Percentiles rank a stretch among this genome's conserved stretches.
phyloP scores from a whole-genome alignment of 2,888 invertebrate genomes.

The Caenorhabditis sp. region DNA sequence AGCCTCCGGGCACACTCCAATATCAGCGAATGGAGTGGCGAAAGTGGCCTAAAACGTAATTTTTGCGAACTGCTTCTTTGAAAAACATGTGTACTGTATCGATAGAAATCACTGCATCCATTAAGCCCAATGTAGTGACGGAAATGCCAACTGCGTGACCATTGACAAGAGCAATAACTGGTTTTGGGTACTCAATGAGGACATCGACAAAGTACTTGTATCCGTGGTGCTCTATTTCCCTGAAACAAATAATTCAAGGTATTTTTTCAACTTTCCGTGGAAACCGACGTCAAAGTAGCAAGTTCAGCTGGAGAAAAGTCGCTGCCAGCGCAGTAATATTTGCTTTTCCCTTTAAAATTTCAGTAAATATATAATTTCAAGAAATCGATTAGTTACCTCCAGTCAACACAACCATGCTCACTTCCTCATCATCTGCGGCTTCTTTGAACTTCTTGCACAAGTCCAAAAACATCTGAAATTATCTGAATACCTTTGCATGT shows the following conservation, averaged over 20 bases:
- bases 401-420: constrained; percentile 86
- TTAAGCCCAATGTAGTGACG: constrained; percentile 88
- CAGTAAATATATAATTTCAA: constrained; percentile 20
- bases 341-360: constrained; percentile 81
- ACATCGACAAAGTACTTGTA: constrained; percentile 85
- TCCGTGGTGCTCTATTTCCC: constrained; percentile 27
- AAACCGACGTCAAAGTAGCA: constrained; percentile 18
- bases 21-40: constrained; percentile 67
- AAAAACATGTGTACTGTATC: constrained; percentile 83
- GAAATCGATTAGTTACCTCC: constrained; percentile 73
- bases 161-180: constrained; percentile 90
- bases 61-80: background rate
- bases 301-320: constrained; percentile 81
- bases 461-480: constrained; percentile 83
- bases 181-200: constrained; percentile 90
- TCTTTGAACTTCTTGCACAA: constrained; percentile 84
- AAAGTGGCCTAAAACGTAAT: constrained; percentile 66
- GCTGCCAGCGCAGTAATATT: constrained; percentile 90
- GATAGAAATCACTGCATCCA: constrained; percentile 91
- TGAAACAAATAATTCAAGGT: constrained; percentile 25
- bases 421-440: constrained; percentile 84
- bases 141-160: constrained; percentile 96
- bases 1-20: constrained; percentile 73
- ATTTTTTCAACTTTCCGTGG: background rate
- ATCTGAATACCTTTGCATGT: background rate